Evolutionary conservation across 2,113 vertebrate species (phyloP), one percentile per base, ranked within the genome.

Genomic region (Lota lota): DNA sequence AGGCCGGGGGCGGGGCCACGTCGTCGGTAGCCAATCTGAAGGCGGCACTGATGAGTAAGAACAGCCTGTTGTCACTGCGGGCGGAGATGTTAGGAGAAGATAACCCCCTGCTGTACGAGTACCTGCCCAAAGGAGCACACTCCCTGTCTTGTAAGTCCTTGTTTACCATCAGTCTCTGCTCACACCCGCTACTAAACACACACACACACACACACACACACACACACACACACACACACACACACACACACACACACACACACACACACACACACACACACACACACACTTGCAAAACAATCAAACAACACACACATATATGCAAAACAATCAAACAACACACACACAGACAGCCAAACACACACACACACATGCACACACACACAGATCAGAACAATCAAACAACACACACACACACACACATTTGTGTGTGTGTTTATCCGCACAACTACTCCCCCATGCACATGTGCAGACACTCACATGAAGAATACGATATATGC

Each of bases 41-140:
- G 0, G 96, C 95, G 0, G 97, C 97, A 0, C 94, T 98, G 82
- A 93, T 98, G 94, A 99, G 96, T 65, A 98, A 99, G 91, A 98
- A 97, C 93, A 98, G 96, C 83, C 85, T 98, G 90, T 88, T 99
- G 87, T 97, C 97, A 0, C 91, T 98, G 84, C 95, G 97, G 76
- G 94, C 95, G 1, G 95, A 98, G 77, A 87, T 97, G 92, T 93
- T 98, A 69, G 94, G 94, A 64, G 96, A 98, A 14, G 97, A 98
- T 66, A 95, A 95, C 90, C 93, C 95, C 19, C 91, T 99, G 84
- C 94, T 99, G 64, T 96, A 96, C 36, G 96, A 98, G 88, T 99
- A 96, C 92, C 89, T 99, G 72, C 97, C 97, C 89, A 96, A 95
- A 87, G 95, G 96, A 91, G 89, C 93, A 22, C 96, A 97, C 85